phyloP scores from a whole-genome alignment of 2,888 invertebrate genomes.

The Napeogenes sylphis region DNA sequence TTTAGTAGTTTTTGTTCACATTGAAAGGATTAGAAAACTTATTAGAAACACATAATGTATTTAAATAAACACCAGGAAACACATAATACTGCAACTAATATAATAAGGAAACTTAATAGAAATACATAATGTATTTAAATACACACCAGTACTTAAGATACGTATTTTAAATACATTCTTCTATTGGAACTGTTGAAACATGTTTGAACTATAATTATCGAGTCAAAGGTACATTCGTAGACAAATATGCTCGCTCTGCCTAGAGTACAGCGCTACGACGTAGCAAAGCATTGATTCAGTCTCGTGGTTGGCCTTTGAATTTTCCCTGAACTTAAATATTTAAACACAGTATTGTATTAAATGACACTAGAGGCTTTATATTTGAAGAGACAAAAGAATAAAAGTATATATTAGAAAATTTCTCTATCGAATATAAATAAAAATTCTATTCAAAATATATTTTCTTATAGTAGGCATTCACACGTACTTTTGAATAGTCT shows the following conservation, averaged over 20 bases:
- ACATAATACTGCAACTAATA: too few species aligned
- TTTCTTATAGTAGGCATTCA: too few species aligned
- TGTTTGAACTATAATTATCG: constrained; percentile 24
- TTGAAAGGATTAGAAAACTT: too few species aligned
- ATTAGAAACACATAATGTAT: not conserved
- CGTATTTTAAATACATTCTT: constrained; percentile 17
- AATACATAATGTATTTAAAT: constrained; percentile 2
- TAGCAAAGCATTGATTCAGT: constrained; percentile 13
- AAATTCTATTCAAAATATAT: too few species aligned
- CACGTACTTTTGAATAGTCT: too few species aligned
- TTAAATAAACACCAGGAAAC: constrained; percentile 12
- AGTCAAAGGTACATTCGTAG: constrained; percentile 34
- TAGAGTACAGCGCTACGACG: constrained; percentile 26
- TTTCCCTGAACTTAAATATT: not conserved
- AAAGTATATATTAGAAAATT: too few species aligned
- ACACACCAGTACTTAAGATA: constrained; percentile 8
- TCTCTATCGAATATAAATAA: too few species aligned
- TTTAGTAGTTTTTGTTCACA: too few species aligned
- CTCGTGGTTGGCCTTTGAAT: not conserved
- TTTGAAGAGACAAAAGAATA: too few species aligned
- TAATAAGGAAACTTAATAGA: too few species aligned
- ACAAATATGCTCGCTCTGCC: constrained; percentile 32
- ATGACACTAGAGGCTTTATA: not conserved
- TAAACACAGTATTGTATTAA: not conserved
- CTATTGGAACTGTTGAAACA: constrained; percentile 12